Base-by-base conservation (phyloP, 2,797 vertebrate species). In the Eospalax fontanierii region DNA sequence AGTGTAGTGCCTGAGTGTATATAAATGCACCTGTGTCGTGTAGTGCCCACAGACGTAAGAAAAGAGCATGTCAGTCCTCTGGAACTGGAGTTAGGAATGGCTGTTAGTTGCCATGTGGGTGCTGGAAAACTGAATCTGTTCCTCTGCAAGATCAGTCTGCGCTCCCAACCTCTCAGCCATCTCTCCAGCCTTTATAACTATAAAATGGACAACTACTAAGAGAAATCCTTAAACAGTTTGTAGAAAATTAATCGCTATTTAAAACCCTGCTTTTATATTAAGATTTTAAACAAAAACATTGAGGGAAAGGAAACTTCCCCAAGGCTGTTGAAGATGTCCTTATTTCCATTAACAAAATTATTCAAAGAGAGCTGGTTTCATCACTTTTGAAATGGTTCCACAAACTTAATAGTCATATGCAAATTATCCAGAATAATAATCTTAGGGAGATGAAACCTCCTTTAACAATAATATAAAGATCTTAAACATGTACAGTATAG, bases 401-500 rank as follows among this genome's bases (percentile, higher is more conserved):
- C 33, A 68, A 19, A 78, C 70, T 76, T 57, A 70, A 4, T n/a
- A 83, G 50, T 57, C n/a, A 46, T 61, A 70, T 74, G n/a, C 54
- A 93, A 94, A 92, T 71, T 75, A 35, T 78, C 63, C 87, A 26
- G 26, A 92, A 85, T 74, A 88, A 89, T 82, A 84, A 68, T 75
- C 66, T 0, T 65, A 38, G 9, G 24, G 68, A 12, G 15, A 35
- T 71, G n/a, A 24, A 46, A 68, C 6, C 4, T 66, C 71, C 33
- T 57, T 80, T 88, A 78, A 94, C 91, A 46, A 63, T 26, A 91
- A 78, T 43, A 3, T 3, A 14, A 18, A n/a, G 22, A 43, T 95
- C 16, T 90, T 81, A 87, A 81, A 65, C 21, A 50, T 2, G 1
- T 79, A 63, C 65, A 46, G 71, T 33, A 46, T 3, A 8, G n/a